phyloP scores from a whole-genome alignment of 2,888 invertebrate species.

The Cryptocephalus moraei region DNA sequence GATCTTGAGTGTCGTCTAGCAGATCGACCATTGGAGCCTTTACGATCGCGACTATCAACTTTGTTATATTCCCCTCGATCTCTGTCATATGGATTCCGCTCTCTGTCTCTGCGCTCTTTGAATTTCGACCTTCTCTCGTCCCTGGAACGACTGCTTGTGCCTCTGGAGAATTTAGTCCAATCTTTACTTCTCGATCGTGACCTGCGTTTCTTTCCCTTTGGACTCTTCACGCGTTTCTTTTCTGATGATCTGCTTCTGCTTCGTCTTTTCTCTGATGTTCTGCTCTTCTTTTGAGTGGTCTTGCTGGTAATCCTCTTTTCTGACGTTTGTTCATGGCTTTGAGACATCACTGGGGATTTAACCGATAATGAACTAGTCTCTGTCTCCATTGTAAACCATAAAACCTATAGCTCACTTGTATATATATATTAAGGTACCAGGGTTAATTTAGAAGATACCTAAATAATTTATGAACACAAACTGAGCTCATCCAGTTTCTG shows the following conservation, averaged over 20 bases:
- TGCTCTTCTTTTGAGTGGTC: slow-evolving; percentile 17
- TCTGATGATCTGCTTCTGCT: slow-evolving; percentile 5
- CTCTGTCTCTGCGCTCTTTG: slow-evolving; percentile 26
- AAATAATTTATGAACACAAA: too few relatives aligned
- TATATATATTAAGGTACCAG: too few relatives aligned
- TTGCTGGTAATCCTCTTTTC: too few relatives aligned
- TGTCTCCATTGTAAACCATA: too few relatives aligned
- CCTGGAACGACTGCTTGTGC: slow-evolving; percentile 56
- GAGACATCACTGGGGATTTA: too few relatives aligned
- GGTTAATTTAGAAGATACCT: too few relatives aligned
- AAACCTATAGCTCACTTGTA: too few relatives aligned
- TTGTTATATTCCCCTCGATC: slow-evolving; percentile 31
- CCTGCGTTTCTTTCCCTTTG: slow-evolving; percentile 6
- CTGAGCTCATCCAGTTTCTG: too few relatives aligned
- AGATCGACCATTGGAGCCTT: slow-evolving; percentile 47
- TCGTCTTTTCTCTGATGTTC: slow-evolving; percentile 31
- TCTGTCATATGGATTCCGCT: slow-evolving; percentile 25
- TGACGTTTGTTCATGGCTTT: too few relatives aligned
- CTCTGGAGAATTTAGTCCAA: slow-evolving; percentile 47
- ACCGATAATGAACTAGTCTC: too few relatives aligned
- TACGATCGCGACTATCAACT: slow-evolving; percentile 53
- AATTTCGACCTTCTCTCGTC: slow-evolving; percentile 37
- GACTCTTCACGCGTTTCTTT: too few relatives aligned
- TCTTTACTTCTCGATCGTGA: slow-evolving; percentile 27
- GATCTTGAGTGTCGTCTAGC: slow-evolving; percentile 33